Conservation (phyloP, 2,888 invertebrate genomes). For the Dasypolia templi region DNA sequence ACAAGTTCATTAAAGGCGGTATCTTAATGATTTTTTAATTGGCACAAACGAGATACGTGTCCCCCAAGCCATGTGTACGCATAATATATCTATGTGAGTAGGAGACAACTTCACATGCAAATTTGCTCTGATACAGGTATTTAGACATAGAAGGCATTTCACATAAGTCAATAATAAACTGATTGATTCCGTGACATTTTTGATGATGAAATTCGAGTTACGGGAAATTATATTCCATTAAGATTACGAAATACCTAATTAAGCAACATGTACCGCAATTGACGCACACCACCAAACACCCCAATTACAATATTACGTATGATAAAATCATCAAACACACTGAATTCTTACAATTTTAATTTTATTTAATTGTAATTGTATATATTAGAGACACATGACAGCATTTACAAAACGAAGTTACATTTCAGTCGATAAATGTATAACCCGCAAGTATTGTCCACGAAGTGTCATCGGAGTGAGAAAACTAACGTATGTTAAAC, state of each 20-base stretch:
- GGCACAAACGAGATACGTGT: not conserved
- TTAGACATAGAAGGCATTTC: slow-evolving; percentile 22
- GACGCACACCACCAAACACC: too few species aligned
- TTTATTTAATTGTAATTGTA: too few species aligned
- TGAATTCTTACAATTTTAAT: too few species aligned
- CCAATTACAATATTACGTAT: too few species aligned
- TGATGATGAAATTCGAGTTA: slow-evolving; percentile 8
- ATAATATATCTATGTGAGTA: not conserved
- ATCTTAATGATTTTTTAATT: slow-evolving; percentile 8
- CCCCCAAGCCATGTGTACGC: slow-evolving; percentile 28
- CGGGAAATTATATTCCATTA: not conserved
- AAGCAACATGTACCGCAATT: too few species aligned
- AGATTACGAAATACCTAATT: not conserved
- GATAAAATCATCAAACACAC: too few species aligned
- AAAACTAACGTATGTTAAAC: too few species aligned
- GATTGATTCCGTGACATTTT: slow-evolving; percentile 19
- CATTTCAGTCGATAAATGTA: too few species aligned
- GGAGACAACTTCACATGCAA: slow-evolving; percentile 5
- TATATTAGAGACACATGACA: too few species aligned
- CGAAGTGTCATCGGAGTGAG: too few species aligned
- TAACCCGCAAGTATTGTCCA: too few species aligned
- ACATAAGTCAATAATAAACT: slow-evolving; percentile 7
- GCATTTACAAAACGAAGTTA: too few species aligned
- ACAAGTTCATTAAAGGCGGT: slow-evolving; percentile 23
- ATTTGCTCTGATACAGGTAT: slow-evolving; percentile 23